Conservation (phyloP, 2,113 vertebrate species). For the Pycnonotus jocosus region DNA sequence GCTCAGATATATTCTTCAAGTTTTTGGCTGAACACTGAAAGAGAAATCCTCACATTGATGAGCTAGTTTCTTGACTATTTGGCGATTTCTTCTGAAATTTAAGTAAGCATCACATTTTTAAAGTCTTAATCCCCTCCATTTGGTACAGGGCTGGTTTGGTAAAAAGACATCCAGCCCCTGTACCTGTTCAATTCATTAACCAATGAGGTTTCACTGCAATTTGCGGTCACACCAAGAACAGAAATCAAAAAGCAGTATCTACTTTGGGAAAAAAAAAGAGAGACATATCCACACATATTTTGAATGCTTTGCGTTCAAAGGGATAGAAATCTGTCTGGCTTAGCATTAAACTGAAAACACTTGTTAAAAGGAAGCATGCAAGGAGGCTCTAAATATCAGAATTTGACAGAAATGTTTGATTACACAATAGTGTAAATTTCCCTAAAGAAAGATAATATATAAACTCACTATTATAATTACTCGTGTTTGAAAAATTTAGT, state of each 20-base stretch:
- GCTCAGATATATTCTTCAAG: slow-evolving; percentile 98
- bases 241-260: not conserved
- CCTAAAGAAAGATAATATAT: not conserved
- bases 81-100: not conserved
- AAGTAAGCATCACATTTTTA: not conserved
- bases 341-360: not conserved
- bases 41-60: slow-evolving; percentile 13
- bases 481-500: not conserved
- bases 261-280: not conserved
- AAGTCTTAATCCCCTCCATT: not conserved
- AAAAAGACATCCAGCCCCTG: not conserved
- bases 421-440: not conserved
- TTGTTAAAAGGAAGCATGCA: not conserved
- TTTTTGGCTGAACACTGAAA: slow-evolving; percentile 97
- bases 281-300: not conserved
- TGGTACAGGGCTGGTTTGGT: not conserved
- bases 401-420: not conserved
- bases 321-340: not conserved
- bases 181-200: not conserved
- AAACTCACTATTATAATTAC: not conserved
- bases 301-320: not conserved
- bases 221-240: not conserved
- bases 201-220: not conserved
- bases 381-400: not conserved
- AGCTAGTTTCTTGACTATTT: not conserved